Percentiles rank a stretch among this genome's conserved stretches.
phyloP scores from a whole-genome alignment of 2,113 vertebrate species.

The Larimichthys polyactis region DNA sequence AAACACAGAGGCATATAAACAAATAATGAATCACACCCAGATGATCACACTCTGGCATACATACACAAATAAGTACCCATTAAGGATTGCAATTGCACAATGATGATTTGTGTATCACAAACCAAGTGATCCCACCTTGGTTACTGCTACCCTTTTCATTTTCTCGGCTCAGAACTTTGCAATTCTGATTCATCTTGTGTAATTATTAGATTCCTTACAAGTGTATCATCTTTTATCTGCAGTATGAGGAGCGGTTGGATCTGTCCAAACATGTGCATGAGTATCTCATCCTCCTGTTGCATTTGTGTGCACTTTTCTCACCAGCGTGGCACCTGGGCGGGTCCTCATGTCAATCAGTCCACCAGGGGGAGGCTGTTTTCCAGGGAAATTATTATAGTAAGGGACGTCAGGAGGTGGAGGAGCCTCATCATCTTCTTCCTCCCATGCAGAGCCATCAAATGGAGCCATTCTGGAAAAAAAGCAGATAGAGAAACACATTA shows the following conservation, averaged over 20 bases:
- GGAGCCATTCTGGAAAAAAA: slow-evolving; percentile 91
- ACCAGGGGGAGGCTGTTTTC: slow-evolving; percentile 95
- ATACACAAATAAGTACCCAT: background rate
- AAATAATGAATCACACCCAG: slow-evolving; percentile 32
- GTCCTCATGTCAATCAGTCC: slow-evolving; percentile 94
- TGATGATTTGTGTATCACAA: background rate
- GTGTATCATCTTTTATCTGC: background rate
- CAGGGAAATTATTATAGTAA: slow-evolving; percentile 98
- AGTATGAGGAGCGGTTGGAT: slow-evolving; percentile 3
- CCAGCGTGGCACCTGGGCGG: slow-evolving; percentile 91
- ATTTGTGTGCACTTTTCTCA: slow-evolving; percentile 70
- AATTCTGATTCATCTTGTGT: background rate
- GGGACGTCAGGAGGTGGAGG: slow-evolving; percentile 90
- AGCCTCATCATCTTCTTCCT: slow-evolving; percentile 92
- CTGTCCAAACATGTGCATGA: slow-evolving; percentile 8
- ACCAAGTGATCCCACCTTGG: background rate
- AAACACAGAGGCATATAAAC: slow-evolving; percentile 59
- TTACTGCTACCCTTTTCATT: background rate
- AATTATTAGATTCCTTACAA: background rate
- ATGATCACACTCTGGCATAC: background rate
- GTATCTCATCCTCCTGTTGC: slow-evolving; percentile 4
- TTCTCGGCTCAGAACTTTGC: background rate
- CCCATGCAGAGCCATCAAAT: slow-evolving; percentile 97
- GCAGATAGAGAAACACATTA: background rate
- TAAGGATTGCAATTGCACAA: background rate